Evolutionary conservation across 2,888 invertebrate genomes (phyloP).

Genomic region (Phalangium opilio): DNA sequence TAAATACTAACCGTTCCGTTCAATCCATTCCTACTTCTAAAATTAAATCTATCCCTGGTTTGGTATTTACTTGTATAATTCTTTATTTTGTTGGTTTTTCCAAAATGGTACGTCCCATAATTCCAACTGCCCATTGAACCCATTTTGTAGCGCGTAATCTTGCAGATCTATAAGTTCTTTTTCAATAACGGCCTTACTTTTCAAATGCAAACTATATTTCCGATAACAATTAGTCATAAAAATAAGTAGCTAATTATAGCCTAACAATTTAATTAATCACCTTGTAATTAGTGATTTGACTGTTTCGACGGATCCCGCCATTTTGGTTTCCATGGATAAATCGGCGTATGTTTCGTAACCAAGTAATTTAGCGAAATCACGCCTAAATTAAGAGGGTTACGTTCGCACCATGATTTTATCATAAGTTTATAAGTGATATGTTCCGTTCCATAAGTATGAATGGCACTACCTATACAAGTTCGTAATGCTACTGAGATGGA

Average conservation of each 20-base stretch:
- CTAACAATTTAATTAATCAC: too few relatives aligned
- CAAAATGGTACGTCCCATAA: constrained; percentile 79
- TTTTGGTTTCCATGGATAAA: constrained; percentile 85
- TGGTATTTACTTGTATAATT: constrained; percentile 12
- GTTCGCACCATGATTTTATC: too few relatives aligned
- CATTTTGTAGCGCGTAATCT: constrained; percentile 15
- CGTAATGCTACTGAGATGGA: too few relatives aligned
- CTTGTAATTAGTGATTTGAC: constrained; percentile 51
- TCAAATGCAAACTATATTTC: constrained; percentile 23
- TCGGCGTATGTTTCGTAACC: constrained; percentile 65
- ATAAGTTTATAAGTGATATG: too few relatives aligned
- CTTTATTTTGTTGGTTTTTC: constrained; percentile 49
- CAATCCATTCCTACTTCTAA: too few relatives aligned
- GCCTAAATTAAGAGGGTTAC: too few relatives aligned
- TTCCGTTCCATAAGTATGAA: too few relatives aligned
- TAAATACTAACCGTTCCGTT: too few relatives aligned
- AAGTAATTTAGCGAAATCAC: constrained; percentile 53
- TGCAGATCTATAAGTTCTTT: constrained; percentile 44
- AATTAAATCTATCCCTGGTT: too few relatives aligned
- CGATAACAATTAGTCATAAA: too few relatives aligned
- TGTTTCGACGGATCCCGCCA: constrained; percentile 65
- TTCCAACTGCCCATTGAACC: constrained; percentile 46
- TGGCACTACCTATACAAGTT: too few relatives aligned
- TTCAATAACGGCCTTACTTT: constrained; percentile 47
- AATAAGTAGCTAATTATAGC: too few relatives aligned